phyloP scores from a whole-genome alignment of 1,140 invertebrate genomes.

The Acromyrmex charruanus region DNA sequence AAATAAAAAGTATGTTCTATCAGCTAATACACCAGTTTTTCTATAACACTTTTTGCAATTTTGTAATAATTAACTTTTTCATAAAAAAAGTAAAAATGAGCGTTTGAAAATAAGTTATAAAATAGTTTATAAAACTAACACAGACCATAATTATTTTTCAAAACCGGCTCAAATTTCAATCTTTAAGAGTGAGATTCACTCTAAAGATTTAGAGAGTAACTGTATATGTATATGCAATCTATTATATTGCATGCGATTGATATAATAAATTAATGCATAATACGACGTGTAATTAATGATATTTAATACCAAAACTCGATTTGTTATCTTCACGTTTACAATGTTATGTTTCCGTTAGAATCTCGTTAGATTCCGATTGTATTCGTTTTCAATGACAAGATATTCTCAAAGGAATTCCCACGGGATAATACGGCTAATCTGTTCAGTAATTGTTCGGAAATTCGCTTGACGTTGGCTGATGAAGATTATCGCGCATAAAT shows the following conservation, averaged over 20 bases:
- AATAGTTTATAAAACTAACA: too few relatives aligned
- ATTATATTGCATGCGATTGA: not conserved
- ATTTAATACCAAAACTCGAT: not conserved
- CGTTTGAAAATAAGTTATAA: too few relatives aligned
- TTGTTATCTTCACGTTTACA: not conserved
- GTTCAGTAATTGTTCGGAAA: not conserved
- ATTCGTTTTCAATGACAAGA: not conserved
- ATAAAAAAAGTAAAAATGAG: too few relatives aligned
- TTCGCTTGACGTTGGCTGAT: not conserved
- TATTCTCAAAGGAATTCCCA: not conserved
- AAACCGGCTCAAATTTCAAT: too few relatives aligned
- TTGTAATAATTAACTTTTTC: too few relatives aligned
- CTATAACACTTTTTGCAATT: too few relatives aligned
- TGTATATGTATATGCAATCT: not conserved
- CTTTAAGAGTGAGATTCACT: too few relatives aligned
- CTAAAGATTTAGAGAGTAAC: not conserved
- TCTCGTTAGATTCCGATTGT: not conserved
- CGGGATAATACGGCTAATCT: not conserved
- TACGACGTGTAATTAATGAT: not conserved
- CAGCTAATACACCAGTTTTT: too few relatives aligned
- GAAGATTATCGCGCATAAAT: conserved; percentile 20
- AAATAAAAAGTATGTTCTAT: too few relatives aligned
- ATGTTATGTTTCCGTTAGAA: not conserved
- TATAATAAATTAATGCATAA: not conserved
- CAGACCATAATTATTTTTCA: too few relatives aligned